Evolutionary conservation across 2,797 vertebrate species (phyloP), one percentile per base, ranked within the genome.

Genomic region (Hydrophis major): DNA sequence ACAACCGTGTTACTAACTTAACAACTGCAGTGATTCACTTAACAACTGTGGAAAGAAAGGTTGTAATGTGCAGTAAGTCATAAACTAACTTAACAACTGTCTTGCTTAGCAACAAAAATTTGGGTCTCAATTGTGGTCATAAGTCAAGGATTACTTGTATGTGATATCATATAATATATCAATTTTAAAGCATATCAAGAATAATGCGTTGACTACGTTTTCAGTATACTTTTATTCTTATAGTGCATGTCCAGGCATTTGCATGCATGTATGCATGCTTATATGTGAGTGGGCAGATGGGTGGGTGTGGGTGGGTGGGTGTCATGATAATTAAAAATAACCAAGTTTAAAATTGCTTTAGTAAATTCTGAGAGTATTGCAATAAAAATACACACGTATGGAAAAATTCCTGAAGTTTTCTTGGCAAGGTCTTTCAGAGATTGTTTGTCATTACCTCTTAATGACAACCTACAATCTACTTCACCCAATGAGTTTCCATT

Each of bases 141-240:
- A n/a, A 32, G 28, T 69, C 63, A 69, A 32, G 28, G 63, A n/a
- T 28, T n/a, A 14, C 28, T 2, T 95, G 95, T 89, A 92, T 92
- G 87, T 37, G 94, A 93, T 95, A 92, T 55, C 0, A 1, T 95
- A 92, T 96, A 96, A 95, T 61, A 1, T 93, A 95, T 89, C 0
- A 0, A 60, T 92, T 86, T 95, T 95, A 56, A 53, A 88, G 89
- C 78, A 89, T 93, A 78, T 74, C 92, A 96, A 95, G 95, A 96
- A 96, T 95, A 94, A 96, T 94, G 60, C 89, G 87, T 94, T 69
- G 95, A 96, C 95, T 96, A 95, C 95, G 92, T 94, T 95, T 90
- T 92, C 94, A 95, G 92, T 37, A 89, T 97, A 90, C 93, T 96
- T 97, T 95, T 94, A 93, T 96, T 97, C 96, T 90, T 93, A 94